These are phyloP conservation scores for Epinotia ramella DNA, from an alignment of 2,888 invertebrate species.

Conservation along the genomic window DNA sequence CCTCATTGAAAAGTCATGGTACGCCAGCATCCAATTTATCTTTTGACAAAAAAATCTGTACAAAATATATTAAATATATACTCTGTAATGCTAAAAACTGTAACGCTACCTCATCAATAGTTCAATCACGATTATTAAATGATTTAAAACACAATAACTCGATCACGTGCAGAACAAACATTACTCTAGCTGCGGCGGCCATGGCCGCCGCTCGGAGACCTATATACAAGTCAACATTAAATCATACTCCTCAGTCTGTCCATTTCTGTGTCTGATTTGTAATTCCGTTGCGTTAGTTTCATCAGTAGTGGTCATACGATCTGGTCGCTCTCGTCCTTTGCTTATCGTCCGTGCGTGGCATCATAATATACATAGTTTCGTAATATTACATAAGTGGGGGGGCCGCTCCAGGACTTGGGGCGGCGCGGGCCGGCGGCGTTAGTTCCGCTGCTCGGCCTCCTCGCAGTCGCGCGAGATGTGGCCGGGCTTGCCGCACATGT, in stretches of 20 bases:
- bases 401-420: conserved; percentile 51
- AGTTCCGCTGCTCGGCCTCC: conserved; percentile 90
- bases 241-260: conserved; percentile 76
- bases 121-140: conserved; percentile 84
- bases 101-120: conserved; percentile 84
- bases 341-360: conserved; percentile 84
- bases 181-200: conserved; percentile 70
- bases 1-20: conserved; percentile 82
- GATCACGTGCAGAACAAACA: conserved; percentile 83
- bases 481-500: conserved; percentile 96
- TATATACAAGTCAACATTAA: conserved; percentile 82
- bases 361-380: conserved; percentile 80
- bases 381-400: conserved; percentile 62
- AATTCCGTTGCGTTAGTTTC: conserved; percentile 79
- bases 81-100: conserved; percentile 86
- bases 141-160: conserved; percentile 85
- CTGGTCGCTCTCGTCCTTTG: conserved; percentile 81
- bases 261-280: conserved; percentile 77
- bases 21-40: conserved; percentile 86
- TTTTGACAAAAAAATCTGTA: conserved; percentile 86
- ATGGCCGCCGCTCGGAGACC: conserved; percentile 68
- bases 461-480: conserved; percentile 96
- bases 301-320: conserved; percentile 75
- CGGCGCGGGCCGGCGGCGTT: conserved; percentile 57
- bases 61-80: conserved; percentile 86